A percentile compares a stretch with the other conserved stretches of the same genome.
phyloP scores from a whole-genome alignment of 2,888 invertebrate species.

The Patella depressa region DNA sequence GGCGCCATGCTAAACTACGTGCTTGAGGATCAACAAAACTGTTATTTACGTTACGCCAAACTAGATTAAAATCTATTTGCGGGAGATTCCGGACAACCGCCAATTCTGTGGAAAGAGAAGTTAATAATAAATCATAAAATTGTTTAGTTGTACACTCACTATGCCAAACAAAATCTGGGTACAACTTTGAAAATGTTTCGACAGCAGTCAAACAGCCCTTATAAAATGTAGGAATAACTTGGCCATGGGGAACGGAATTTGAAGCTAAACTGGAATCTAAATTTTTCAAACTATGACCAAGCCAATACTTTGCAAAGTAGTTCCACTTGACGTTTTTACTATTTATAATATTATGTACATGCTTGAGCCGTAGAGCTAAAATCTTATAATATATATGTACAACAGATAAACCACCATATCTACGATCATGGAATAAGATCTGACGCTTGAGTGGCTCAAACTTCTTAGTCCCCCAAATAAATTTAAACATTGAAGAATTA shows the following conservation, averaged over 20 bases:
- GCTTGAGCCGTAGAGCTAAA: background rate
- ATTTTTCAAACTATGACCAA: background rate
- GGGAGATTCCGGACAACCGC: too few species aligned
- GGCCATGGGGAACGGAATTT: background rate
- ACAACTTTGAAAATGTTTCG: background rate
- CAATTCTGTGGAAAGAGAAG: background rate
- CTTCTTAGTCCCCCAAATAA: background rate
- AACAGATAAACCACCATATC: background rate
- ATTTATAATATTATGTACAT: background rate
- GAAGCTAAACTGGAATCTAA: background rate
- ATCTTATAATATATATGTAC: background rate
- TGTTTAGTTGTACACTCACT: background rate
- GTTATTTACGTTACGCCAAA: background rate
- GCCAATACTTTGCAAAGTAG: background rate
- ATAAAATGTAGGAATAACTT: background rate
- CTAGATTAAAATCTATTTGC: too few species aligned
- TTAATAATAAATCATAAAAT: background rate
- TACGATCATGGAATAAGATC: background rate
- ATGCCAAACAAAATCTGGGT: background rate
- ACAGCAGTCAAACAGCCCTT: background rate
- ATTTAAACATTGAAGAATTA: background rate
- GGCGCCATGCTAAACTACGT: background rate
- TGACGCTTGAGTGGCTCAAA: background rate
- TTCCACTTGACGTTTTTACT: background rate
- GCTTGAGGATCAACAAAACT: background rate